These are phyloP conservation scores for Ovibos moschatus DNA, from an alignment of 2,113 vertebrate species.

Conservation along the genomic window DNA sequence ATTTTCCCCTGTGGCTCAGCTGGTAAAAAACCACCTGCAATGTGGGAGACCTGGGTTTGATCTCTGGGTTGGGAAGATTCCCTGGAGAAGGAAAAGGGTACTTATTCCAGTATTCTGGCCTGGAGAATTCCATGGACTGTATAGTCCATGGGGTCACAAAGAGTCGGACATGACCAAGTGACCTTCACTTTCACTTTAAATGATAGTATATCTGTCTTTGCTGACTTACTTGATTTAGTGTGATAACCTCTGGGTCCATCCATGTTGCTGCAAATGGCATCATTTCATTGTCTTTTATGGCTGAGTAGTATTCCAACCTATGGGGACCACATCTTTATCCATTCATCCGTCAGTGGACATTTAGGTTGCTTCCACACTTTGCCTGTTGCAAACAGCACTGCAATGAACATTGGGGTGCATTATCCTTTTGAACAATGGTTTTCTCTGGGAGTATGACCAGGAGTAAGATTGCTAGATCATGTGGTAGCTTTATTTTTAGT, in stretches of 20 bases:
- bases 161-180: rapidly evolving
- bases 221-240: neutral
- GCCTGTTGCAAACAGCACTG: neutral
- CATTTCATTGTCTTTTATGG: neutral
- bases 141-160: neutral
- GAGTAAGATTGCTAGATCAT: neutral
- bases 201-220: neutral
- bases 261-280: neutral
- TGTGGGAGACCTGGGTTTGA: neutral
- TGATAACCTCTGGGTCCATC: neutral
- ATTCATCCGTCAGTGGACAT: rapidly evolving
- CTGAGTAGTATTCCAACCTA: neutral
- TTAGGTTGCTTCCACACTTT: neutral
- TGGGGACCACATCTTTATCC: neutral
- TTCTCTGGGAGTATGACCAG: neutral
- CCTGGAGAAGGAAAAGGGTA: neutral
- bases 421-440: neutral
- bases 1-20: neutral
- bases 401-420: neutral
- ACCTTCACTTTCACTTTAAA: neutral
- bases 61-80: neutral
- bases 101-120: neutral
- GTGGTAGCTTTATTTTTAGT: neutral
- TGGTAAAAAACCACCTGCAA: neutral
- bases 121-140: neutral